Evolutionary conservation across 1,140 invertebrate genomes (phyloP).

Genomic region (Drosophila ironensis): DNA sequence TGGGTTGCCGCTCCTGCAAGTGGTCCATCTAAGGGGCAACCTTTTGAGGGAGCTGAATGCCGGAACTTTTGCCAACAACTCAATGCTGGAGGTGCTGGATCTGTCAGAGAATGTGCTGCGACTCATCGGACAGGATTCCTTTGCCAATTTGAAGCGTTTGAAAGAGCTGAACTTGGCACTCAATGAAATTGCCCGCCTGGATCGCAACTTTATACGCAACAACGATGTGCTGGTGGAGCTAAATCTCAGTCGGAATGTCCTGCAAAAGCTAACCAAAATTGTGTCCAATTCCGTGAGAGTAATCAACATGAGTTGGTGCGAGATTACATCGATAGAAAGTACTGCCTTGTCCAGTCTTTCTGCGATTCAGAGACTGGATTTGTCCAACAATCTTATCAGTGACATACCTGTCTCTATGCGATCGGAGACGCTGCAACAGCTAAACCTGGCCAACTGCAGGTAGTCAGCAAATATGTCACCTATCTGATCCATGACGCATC

Average conservation of each 20-base stretch:
- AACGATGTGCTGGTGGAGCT: conserved; percentile 84
- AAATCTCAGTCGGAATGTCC: conserved; percentile 86
- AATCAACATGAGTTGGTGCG: conserved; percentile 85
- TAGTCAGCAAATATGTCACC: not conserved
- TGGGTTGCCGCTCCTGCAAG: conserved; percentile 84
- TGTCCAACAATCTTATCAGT: conserved; percentile 84
- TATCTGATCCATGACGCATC: too few species aligned
- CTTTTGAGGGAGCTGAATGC: conserved; percentile 83
- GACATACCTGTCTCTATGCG: conserved; percentile 84
- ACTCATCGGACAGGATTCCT: conserved; percentile 83
- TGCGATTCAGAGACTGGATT: conserved; percentile 83
- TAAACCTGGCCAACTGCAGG: conserved; percentile 84
- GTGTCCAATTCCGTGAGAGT: conserved; percentile 83
- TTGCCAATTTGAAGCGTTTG: conserved; percentile 83
- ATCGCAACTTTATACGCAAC: conserved; percentile 83
- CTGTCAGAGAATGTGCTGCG: conserved; percentile 86
- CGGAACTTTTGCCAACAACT: conserved; percentile 85
- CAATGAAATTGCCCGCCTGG: conserved; percentile 85
- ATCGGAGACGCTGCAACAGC: conserved; percentile 83
- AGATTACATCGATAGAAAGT: conserved; percentile 83
- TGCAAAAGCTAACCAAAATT: conserved; percentile 84
- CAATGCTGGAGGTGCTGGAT: conserved; percentile 85
- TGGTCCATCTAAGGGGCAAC: conserved; percentile 85
- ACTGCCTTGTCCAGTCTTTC: conserved; percentile 83
- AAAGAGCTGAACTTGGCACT: conserved; percentile 86